phyloP scores from a whole-genome alignment of 2,888 invertebrate genomes.

The Neocrepidodera transversa region DNA sequence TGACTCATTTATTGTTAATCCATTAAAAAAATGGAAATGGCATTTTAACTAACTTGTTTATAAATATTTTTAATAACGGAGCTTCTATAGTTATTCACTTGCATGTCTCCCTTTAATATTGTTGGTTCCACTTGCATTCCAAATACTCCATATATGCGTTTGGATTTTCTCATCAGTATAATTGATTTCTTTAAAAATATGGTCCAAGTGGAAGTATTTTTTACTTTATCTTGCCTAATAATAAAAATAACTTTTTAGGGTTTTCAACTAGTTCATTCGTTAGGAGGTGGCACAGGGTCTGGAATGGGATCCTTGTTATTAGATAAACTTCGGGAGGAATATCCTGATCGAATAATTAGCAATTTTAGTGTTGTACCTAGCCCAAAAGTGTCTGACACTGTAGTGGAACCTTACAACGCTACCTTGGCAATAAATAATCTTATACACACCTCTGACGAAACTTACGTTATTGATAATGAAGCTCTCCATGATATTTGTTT shows the following conservation, averaged over 20 bases:
- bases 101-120: too few relatives aligned
- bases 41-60: too few relatives aligned
- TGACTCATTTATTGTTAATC: too few relatives aligned
- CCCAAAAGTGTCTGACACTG: slow-evolving; percentile 71
- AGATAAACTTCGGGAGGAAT: slow-evolving; percentile 77
- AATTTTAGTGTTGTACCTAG: slow-evolving; percentile 75
- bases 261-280: slow-evolving; percentile 75
- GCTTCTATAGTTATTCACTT: too few relatives aligned
- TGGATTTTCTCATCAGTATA: too few relatives aligned
- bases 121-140: too few relatives aligned
- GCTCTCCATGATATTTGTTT: slow-evolving; percentile 69
- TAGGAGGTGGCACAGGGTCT: slow-evolving; percentile 80
- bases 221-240: too few relatives aligned
- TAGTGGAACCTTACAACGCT: slow-evolving; percentile 72
- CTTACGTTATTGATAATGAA: slow-evolving; percentile 70
- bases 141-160: too few relatives aligned
- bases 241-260: slow-evolving; percentile 66
- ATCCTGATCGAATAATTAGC: slow-evolving; percentile 78
- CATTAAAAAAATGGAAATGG: too few relatives aligned
- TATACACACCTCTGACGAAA: slow-evolving; percentile 69
- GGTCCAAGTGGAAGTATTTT: too few relatives aligned
- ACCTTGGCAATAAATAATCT: slow-evolving; percentile 66
- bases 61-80: too few relatives aligned
- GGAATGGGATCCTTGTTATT: slow-evolving; percentile 73
- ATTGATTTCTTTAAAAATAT: too few relatives aligned